Evolutionary conservation across 2,797 vertebrate species (phyloP).

Genomic region (Saguinus oedipus): DNA sequence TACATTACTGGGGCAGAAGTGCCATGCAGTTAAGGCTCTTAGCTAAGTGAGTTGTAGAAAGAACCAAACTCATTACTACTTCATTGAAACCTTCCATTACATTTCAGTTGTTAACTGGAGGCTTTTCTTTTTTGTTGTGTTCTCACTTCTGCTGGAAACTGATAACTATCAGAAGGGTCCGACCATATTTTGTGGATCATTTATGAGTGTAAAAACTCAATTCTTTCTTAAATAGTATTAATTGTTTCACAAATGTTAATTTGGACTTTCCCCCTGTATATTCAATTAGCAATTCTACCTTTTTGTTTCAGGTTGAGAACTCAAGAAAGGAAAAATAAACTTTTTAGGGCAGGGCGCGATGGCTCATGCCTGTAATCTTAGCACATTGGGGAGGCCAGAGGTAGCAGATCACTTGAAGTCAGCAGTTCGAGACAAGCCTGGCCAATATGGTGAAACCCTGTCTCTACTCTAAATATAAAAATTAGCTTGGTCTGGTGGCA

Average conservation of each 20-base stretch:
- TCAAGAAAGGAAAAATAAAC: not conserved
- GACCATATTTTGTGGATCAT: not conserved
- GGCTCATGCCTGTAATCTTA: not conserved
- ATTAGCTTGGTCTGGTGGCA: not conserved
- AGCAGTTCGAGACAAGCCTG: not conserved
- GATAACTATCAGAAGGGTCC: not conserved
- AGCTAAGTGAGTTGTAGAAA: conserved; percentile 67
- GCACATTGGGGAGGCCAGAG: not conserved
- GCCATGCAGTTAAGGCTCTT: conserved; percentile 57
- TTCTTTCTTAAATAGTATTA: not conserved
- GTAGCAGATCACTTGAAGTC: not conserved
- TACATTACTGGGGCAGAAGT: conserved; percentile 70
- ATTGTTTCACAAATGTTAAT: not conserved
- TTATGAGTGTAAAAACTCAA: not conserved
- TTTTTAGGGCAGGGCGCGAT: not conserved
- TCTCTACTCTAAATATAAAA: not conserved
- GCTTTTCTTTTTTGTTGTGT: not conserved
- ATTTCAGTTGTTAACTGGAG: not conserved
- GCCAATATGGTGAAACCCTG: not conserved
- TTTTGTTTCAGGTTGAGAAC: not conserved
- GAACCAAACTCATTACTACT: not conserved
- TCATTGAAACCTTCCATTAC: not conserved
- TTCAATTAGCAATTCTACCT: not conserved
- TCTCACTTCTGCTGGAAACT: not conserved
- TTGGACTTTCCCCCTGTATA: not conserved